A percentile compares a stretch with the other conserved stretches of the same genome.
Conservation (phyloP, 30 jellyfish, hydroid and myxozoan genomes). For the Chironex yamaguchii region DNA sequence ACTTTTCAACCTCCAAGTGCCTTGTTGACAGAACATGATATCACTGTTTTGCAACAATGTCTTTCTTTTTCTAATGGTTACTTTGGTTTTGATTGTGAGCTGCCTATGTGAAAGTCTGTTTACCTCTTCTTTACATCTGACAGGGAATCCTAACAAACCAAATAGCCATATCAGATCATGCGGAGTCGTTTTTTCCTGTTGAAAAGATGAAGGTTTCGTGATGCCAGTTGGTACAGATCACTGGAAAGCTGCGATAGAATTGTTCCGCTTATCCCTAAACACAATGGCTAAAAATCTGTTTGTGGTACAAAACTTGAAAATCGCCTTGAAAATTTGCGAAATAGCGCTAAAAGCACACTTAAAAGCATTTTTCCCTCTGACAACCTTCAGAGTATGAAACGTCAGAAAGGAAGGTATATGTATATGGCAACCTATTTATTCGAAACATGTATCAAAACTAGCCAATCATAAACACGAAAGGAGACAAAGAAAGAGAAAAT, state of each 20-base stretch:
- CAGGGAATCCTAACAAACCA: not conserved
- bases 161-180: not conserved
- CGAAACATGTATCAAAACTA: too few relatives aligned
- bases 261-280: not conserved
- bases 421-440: too few relatives aligned
- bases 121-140: not conserved
- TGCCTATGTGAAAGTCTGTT: constrained; percentile 5
- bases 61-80: not conserved
- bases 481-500: too few relatives aligned
- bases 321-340: too few relatives aligned
- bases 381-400: too few relatives aligned
- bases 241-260: not conserved
- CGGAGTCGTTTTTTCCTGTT: not conserved
- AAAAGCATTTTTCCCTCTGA: too few relatives aligned
- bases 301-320: too few relatives aligned
- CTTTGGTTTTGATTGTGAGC: not conserved
- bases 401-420: too few relatives aligned
- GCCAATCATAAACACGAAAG: too few relatives aligned
- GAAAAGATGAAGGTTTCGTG: not conserved
- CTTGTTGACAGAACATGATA: not conserved
- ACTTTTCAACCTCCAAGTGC: too few relatives aligned
- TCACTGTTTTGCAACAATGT: not conserved
- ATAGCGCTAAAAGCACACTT: too few relatives aligned
- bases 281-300: too few relatives aligned
- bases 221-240: not conserved